A percentile compares a stretch with the other conserved stretches of the same genome.
Evolutionary conservation across 2,113 vertebrate genomes (phyloP).

Genomic region (Symphodus melops): DNA sequence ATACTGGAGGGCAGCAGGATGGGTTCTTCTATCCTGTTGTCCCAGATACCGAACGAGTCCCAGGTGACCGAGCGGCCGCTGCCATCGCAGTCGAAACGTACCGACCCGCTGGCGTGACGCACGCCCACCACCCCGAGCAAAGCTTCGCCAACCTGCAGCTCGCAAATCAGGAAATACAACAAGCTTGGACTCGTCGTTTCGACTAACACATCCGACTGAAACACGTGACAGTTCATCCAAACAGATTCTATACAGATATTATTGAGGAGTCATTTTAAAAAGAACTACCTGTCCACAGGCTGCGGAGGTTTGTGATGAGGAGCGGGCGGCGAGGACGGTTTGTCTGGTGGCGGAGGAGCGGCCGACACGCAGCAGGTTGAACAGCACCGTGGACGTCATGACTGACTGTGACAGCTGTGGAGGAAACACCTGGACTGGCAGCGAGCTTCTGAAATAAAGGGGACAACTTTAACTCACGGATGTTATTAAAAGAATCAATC

Average conservation of each 20-base stretch:
- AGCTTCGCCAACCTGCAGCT: conserved; percentile 17
- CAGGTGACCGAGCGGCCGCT: conserved; percentile 85
- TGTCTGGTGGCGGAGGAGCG: conserved; percentile 5
- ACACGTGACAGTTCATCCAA: too few species aligned
- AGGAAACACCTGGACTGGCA: conserved; percentile 13
- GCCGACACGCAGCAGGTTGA: conserved; percentile 45
- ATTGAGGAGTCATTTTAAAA: too few species aligned
- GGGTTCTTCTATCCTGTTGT: conserved; percentile 91
- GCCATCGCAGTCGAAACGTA: conserved; percentile 67
- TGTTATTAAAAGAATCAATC: too few species aligned
- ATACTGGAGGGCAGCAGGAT: conserved; percentile 91
- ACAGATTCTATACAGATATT: too few species aligned
- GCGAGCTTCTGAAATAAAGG: not conserved
- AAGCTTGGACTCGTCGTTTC: not conserved
- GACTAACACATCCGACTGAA: too few species aligned
- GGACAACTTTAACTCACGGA: too few species aligned
- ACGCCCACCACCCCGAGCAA: not conserved
- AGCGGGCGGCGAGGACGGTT: not conserved
- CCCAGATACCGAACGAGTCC: conserved; percentile 95
- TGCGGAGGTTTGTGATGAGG: conserved; percentile 10
- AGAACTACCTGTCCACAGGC: not conserved
- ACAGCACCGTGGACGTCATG: conserved; percentile 54
- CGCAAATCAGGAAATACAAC: not conserved
- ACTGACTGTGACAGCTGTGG: conserved; percentile 21
- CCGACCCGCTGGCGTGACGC: conserved; percentile 70